Base-by-base conservation (phyloP, 2,888 invertebrate species). In the Scrobipalpa costella region DNA sequence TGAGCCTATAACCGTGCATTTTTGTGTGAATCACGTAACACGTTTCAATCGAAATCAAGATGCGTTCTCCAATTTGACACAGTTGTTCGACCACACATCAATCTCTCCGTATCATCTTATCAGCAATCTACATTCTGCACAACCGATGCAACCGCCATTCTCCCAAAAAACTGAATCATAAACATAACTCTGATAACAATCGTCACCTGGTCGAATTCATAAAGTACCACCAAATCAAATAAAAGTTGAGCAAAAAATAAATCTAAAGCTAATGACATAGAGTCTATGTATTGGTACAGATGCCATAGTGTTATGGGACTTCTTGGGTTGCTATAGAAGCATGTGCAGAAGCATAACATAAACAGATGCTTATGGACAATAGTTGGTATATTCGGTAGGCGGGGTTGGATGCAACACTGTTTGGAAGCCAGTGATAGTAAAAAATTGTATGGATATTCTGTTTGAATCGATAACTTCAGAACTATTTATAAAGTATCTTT, bases 361-460 rank as follows among this genome's bases (percentile, higher is more conserved):
- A 85, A 86, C 90, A 90, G 88, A 89, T 90, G 90, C 80, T 73
- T 69, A 63, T 69, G 69, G 73, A 90, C 88, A 90, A 90, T 84
- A 68, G 81, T 67, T 66, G 66, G 77, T 70, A 82, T 85, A 90
- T 90, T 88, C 74, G 87, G 90, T 86, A 89, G 90, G 90, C 90
- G 90, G 88, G 85, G 90, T 84, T 85, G 80, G 76, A 77, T 71
- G 62, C 64, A 71, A 73, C 69, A 69, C 70, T 7, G 44, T 49
- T 34, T 69, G 72, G 71, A 77, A 72, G 78, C 77, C 75, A 73
- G 71, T 17, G 33, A 62, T 6, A 6, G 50, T 71, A 69, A 68
- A 69, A 71, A 64, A 62, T 76, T 68, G 13, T 68, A 61, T 83
- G 84, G 88, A 88, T 73, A 63, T 3, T 74, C 47, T 57, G 7